Conservation (phyloP, 2,113 vertebrate genomes). For the Corvus hawaiiensis region DNA sequence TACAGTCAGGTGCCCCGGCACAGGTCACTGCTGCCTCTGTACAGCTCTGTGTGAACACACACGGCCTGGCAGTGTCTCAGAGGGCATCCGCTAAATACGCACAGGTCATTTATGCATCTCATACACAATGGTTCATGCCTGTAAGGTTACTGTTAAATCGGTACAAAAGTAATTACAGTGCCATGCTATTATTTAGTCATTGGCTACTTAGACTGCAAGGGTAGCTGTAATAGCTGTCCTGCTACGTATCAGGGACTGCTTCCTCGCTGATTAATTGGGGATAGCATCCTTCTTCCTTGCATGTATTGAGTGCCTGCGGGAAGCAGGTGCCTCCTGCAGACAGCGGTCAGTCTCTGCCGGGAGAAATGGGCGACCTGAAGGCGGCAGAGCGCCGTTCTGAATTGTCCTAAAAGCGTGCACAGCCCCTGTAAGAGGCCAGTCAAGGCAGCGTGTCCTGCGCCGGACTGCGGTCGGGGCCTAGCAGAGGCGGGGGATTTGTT, state of each 20-base stretch:
- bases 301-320: not conserved
- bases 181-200: not conserved
- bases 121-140: fast-evolving
- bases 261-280: not conserved
- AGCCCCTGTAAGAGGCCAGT: too few species aligned
- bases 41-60: fast-evolving
- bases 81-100: fast-evolving
- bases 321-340: not conserved
- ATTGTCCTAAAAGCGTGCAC: fast-evolving
- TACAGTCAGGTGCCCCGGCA: not conserved
- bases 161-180: not conserved
- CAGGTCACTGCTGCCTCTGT: not conserved
- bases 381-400: fast-evolving
- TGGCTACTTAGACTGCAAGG: not conserved
- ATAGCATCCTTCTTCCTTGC: not conserved
- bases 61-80: fast-evolving
- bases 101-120: not conserved
- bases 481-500: not conserved
- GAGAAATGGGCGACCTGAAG: fast-evolving
- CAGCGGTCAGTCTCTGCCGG: not conserved
- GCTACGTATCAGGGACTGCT: not conserved
- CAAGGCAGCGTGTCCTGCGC: fast-evolving
- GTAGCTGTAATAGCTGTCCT: not conserved
- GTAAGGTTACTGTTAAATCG: not conserved
- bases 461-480: not conserved